Percentiles rank a stretch among this genome's conserved stretches.
phyloP scores from a whole-genome alignment of 1,140 invertebrate species.

The Pinna nobilis region DNA sequence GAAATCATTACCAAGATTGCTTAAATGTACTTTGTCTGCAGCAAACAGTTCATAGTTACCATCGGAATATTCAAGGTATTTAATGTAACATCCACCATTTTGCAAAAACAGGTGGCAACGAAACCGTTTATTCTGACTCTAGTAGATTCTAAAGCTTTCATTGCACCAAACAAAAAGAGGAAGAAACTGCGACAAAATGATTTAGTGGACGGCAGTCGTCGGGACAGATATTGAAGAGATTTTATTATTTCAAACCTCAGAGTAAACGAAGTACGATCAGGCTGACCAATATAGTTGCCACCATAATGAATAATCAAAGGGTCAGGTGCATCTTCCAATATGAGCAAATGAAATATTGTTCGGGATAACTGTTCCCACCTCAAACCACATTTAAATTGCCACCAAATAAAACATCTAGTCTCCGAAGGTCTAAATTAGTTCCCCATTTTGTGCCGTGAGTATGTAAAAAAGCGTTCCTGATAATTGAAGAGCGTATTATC shows the following conservation, averaged over 20 bases:
- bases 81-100: no score
- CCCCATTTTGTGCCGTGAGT: background rate
- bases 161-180: slow-evolving; percentile 11
- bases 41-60: no score
- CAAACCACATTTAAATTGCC: slow-evolving; percentile 29
- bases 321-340: slow-evolving; percentile 5
- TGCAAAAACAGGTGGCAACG: no score
- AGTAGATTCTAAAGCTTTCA: background rate
- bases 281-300: slow-evolving; percentile 15
- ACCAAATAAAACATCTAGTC: slow-evolving; percentile 2
- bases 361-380: background rate
- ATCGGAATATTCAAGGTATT: no score
- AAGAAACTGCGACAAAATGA: slow-evolving; percentile 20
- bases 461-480: slow-evolving; percentile 20
- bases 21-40: no score
- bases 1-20: no score
- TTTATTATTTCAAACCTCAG: background rate
- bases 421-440: background rate
- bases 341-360: background rate
- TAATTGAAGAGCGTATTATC: slow-evolving; percentile 30
- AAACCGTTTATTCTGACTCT: no score
- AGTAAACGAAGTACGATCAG: background rate
- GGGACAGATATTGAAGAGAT: background rate
- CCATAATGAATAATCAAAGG: slow-evolving; percentile 9
- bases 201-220: background rate